Evolutionary conservation across 2,113 vertebrate species (phyloP).

Genomic region (Myotis davidii): DNA sequence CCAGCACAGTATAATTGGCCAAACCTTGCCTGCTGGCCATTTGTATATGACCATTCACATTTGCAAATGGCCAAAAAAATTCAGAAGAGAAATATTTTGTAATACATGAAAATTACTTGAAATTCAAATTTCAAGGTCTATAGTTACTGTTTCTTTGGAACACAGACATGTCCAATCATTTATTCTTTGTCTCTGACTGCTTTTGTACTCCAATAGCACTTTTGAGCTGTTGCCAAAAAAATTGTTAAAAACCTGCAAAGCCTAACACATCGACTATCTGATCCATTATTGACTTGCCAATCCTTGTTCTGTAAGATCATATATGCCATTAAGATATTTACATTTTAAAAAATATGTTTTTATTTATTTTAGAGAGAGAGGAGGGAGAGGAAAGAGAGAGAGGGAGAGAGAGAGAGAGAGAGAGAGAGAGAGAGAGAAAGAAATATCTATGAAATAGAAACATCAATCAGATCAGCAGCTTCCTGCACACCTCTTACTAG

Average conservation of each 20-base stretch:
- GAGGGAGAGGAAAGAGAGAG: no score
- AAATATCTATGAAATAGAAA: no score
- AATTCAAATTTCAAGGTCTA: background rate
- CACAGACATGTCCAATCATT: background rate
- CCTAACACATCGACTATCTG: background rate
- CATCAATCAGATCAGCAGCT: no score
- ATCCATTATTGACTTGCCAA: background rate
- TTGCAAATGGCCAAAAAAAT: background rate
- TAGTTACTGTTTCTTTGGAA: background rate
- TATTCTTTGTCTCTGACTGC: background rate
- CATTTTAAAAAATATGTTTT: background rate
- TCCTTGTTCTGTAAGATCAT: background rate
- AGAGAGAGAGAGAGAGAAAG: no score
- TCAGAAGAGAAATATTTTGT: background rate
- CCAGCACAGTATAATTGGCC: background rate
- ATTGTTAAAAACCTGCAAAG: accelerated
- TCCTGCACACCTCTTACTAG: no score
- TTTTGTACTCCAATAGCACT: background rate
- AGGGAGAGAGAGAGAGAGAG: no score
- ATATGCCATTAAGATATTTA: background rate
- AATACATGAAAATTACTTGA: background rate
- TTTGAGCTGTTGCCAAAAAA: background rate
- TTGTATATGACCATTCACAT: background rate
- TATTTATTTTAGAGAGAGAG: no score
- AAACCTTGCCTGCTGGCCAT: background rate